Evolutionary conservation across 2,113 vertebrate species (phyloP).

Genomic region (Platanista minor): DNA sequence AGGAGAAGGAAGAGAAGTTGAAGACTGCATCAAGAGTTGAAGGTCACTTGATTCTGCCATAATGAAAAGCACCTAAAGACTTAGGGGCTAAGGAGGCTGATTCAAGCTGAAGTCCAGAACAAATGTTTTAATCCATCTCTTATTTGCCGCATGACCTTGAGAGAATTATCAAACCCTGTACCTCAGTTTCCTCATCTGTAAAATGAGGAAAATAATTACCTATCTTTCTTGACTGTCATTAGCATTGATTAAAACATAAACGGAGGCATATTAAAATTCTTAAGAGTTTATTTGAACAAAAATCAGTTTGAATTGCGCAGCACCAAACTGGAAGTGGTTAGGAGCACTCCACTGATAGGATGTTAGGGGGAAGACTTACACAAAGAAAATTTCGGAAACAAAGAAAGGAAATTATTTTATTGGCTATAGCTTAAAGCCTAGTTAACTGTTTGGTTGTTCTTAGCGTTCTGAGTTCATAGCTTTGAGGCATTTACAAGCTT

Average conservation of each 20-base stretch:
- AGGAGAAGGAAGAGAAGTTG: background rate
- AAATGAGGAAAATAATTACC: background rate
- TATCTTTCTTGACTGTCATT: background rate
- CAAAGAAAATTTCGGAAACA: background rate
- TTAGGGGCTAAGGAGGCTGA: background rate
- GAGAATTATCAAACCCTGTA: background rate
- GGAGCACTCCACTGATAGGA: background rate
- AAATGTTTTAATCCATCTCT: background rate
- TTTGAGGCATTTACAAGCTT: background rate
- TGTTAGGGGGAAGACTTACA: background rate
- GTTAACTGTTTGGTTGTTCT: background rate
- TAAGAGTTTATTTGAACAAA: background rate
- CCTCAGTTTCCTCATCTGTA: background rate
- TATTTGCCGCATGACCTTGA: background rate
- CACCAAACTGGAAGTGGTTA: background rate
- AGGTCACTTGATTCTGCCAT: background rate
- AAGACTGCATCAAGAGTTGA: background rate
- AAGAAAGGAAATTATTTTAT: background rate
- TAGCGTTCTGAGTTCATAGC: background rate
- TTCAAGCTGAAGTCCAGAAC: background rate
- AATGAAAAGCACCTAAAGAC: background rate
- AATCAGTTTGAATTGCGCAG: background rate
- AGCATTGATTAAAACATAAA: background rate
- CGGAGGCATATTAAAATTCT: background rate
- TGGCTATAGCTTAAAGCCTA: background rate